Conservation (phyloP, 1,140 invertebrate species). For the Pemphigus obesinymphae region DNA sequence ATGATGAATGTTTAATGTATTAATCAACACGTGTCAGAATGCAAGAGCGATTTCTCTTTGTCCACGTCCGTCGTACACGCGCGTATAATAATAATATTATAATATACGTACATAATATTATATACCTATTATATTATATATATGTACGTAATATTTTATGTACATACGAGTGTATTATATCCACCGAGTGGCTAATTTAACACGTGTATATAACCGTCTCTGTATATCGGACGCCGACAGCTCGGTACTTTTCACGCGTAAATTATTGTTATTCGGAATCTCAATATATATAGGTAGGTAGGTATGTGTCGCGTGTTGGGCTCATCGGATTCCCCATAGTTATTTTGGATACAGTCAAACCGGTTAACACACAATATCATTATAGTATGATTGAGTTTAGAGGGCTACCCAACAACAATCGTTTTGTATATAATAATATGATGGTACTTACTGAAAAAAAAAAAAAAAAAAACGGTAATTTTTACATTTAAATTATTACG, state of each 20-base stretch:
- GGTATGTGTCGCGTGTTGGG: neutral
- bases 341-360: neutral
- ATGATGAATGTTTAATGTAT: slow-evolving; percentile 22
- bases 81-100: no score
- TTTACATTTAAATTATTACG: no score
- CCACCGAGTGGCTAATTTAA: slow-evolving; percentile 23
- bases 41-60: slow-evolving; percentile 22
- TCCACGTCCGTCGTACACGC: neutral
- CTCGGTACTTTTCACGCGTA: slow-evolving; percentile 4
- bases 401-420: neutral
- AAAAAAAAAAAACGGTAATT: no score
- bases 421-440: neutral
- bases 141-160: neutral
- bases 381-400: neutral
- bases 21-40: slow-evolving; percentile 22
- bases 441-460: no score
- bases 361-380: slow-evolving; percentile 4
- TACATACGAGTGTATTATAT: no score
- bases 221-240: neutral
- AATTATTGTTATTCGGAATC: neutral
- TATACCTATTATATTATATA: neutral
- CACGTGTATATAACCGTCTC: neutral
- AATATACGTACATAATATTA: neutral
- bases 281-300: neutral
- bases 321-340: neutral